A percentile compares a stretch with the other conserved stretches of the same genome.
Conservation (phyloP, 1,140 invertebrate genomes). For the Spodoptera frugiperda region DNA sequence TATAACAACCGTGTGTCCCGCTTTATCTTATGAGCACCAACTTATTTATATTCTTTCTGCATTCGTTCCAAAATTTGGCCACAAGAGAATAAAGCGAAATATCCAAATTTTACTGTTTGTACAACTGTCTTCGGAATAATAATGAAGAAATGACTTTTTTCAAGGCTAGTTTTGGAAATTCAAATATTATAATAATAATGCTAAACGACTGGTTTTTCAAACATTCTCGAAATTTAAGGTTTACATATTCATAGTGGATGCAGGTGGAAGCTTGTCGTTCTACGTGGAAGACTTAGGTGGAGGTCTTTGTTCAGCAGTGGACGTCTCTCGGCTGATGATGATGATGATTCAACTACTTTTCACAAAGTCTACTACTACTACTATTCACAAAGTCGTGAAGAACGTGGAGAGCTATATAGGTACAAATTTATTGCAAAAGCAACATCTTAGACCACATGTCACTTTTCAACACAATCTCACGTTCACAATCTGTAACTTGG, state of each 20-base stretch:
- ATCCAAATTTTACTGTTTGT: constrained; percentile 1
- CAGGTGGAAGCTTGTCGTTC: too few relatives aligned
- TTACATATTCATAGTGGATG: not conserved
- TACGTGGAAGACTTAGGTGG: too few relatives aligned
- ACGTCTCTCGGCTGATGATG: too few relatives aligned
- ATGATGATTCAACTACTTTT: too few relatives aligned
- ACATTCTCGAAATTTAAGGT: not conserved
- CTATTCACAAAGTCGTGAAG: too few relatives aligned
- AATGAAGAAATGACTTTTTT: constrained; percentile 1
- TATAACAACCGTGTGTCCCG: too few relatives aligned
- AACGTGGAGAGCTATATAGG: not conserved
- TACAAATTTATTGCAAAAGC: not conserved
- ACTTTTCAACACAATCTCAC: constrained; percentile 37
- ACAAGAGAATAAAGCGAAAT: too few relatives aligned
- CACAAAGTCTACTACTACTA: too few relatives aligned
- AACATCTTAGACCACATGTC: constrained; percentile 25
- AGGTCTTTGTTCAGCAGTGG: too few relatives aligned
- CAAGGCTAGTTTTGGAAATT: not conserved
- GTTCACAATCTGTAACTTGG: constrained; percentile 28
- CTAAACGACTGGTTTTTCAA: not conserved
- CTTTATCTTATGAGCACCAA: too few relatives aligned
- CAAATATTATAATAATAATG: constrained; percentile 6
- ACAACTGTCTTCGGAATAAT: constrained; percentile 9
- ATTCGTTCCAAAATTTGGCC: too few relatives aligned
- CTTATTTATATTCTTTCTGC: too few relatives aligned